Evolutionary conservation across 2,113 vertebrate species (phyloP), one percentile per base, ranked within the genome.

Genomic region (Hydropotes inermis): DNA sequence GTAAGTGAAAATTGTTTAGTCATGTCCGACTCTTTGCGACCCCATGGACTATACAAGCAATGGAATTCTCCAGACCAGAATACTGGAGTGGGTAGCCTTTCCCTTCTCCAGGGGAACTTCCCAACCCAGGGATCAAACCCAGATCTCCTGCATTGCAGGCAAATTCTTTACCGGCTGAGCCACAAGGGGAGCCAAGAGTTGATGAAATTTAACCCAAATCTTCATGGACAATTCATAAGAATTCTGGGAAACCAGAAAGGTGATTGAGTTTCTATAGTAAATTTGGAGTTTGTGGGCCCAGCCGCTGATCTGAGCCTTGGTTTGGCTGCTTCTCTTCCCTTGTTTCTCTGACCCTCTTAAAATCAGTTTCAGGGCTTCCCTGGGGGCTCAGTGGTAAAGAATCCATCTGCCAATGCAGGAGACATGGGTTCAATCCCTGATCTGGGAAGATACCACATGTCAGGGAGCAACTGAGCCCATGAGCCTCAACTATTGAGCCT

Each of bases 191-290:
- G 36, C 36, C 67, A 19, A 74, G 11, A 39, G 36, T 39, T 74
- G 67, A 39, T 39, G 78, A 91, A 21, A 91, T 87, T 90, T 87
- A 96, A 96, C 19, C 5, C n/a, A 96, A 93, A 25, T 76, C 5
- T 64, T 95, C 57, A 58, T 36, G 39, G 81, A n/a, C 17, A 92
- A 43, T 92, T 93, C 36, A 43, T 79, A 82, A 95, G 36, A 93
- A 91, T 96, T 91, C 67, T 95, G 45, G 74, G 8, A 7, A 85
- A 81, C 87, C n/a, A 76, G 21, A 92, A 94, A 76, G 10, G 39
- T 43, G 16, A 79, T 30, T 81, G 36, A 84, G 25, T 93, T 96
- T 79, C 92, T 89, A 85, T 6, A 89, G 45, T 94, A 95, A 70
- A 60, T 88, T 92, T 50, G 39, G 81, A 60, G 27, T 85, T 60